phyloP scores from a whole-genome alignment of 1,140 invertebrate genomes.

The Drosophila carrolli region DNA sequence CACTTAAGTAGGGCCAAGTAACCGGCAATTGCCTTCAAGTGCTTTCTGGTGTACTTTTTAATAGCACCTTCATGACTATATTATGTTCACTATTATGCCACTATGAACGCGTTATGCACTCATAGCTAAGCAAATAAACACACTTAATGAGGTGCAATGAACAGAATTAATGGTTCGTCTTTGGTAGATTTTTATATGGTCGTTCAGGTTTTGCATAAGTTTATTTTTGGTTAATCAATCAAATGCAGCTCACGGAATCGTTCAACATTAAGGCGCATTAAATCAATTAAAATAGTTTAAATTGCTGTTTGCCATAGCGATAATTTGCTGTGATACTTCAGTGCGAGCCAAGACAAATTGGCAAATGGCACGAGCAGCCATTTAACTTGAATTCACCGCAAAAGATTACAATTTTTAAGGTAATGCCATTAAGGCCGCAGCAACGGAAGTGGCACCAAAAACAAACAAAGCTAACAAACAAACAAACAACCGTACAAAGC shows the following conservation, averaged over 20 bases:
- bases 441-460: slow-evolving; percentile 60
- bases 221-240: slow-evolving; percentile 37
- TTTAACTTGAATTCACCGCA: slow-evolving; percentile 55
- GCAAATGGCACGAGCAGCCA: slow-evolving; percentile 58
- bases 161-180: slow-evolving; percentile 13
- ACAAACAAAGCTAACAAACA: slow-evolving; percentile 19
- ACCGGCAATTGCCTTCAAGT: slow-evolving; percentile 48
- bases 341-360: slow-evolving; percentile 61
- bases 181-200: slow-evolving; percentile 1
- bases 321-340: slow-evolving; percentile 54
- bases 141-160: slow-evolving; percentile 29
- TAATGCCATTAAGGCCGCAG: slow-evolving; percentile 58
- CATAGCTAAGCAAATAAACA: slow-evolving; percentile 15
- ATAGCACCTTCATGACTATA: slow-evolving; percentile 51
- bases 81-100: slow-evolving; percentile 42
- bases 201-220: slow-evolving; percentile 26
- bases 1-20: slow-evolving; percentile 30
- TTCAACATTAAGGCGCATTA: slow-evolving; percentile 44
- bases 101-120: slow-evolving; percentile 18
- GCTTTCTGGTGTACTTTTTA: slow-evolving; percentile 44
- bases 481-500: slow-evolving; percentile 8
- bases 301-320: slow-evolving; percentile 38
- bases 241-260: slow-evolving; percentile 23
- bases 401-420: slow-evolving; percentile 67
- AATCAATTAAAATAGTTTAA: slow-evolving; percentile 78